A percentile compares a stretch with the other conserved stretches of the same genome.
Evolutionary conservation across 2,888 invertebrate species (phyloP).

Genomic region (Sisyra terminalis): DNA sequence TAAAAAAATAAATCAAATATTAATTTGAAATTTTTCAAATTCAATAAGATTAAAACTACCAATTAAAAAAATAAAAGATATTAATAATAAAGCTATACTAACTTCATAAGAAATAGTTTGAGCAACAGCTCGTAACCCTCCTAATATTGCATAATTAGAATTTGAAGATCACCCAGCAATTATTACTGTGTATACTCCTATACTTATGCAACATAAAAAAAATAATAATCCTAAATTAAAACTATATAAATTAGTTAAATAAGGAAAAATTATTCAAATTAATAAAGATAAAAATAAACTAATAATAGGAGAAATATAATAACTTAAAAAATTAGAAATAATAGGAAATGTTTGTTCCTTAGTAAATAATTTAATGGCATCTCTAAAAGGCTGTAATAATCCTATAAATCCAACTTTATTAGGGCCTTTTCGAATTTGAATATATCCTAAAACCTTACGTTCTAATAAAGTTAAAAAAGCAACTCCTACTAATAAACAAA

Average conservation of each 20-base stretch:
- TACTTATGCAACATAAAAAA: conserved; percentile 45
- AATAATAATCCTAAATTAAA: conserved; percentile 43
- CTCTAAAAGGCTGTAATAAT: conserved; percentile 50
- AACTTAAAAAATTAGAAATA: conserved; percentile 40
- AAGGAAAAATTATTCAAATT: conserved; percentile 40
- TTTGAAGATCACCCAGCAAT: conserved; percentile 51
- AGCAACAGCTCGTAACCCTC: conserved; percentile 46
- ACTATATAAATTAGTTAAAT: conserved; percentile 32
- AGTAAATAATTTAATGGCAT: conserved; percentile 55
- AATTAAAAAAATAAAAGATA: conserved; percentile 39
- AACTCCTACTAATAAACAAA: conserved; percentile 44
- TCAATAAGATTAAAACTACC: conserved; percentile 34
- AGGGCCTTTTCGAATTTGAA: conserved; percentile 58
- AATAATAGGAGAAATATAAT: conserved; percentile 41
- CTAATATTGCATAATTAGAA: conserved; percentile 55
- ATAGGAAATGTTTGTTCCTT: conserved; percentile 42
- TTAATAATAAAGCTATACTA: conserved; percentile 45
- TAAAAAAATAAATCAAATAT: conserved; percentile 36
- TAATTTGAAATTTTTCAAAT: conserved; percentile 31
- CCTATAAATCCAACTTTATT: conserved; percentile 50
- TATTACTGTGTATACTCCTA: conserved; percentile 47
- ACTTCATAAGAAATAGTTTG: conserved; percentile 68
- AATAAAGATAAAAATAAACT: conserved; percentile 40
- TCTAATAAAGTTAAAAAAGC: conserved; percentile 59
- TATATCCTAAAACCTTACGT: conserved; percentile 51